Evolutionary conservation across 2,888 invertebrate genomes (phyloP), one percentile per base, ranked within the genome.

Genomic region (Rhynchonema sp.): DNA sequence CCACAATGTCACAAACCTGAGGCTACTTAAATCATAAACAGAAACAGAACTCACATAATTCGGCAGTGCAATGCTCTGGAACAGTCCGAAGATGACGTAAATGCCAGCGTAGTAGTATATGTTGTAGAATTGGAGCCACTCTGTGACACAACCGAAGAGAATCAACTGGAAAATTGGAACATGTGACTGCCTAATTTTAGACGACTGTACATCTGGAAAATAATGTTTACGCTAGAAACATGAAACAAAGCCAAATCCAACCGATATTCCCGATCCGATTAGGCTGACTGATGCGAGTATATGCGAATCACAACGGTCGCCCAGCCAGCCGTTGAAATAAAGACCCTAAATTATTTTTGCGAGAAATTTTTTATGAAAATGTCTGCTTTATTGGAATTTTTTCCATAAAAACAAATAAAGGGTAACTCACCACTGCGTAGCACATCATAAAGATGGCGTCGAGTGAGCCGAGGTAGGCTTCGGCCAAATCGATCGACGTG

Each of bases 41-140:
- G n/a, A n/a, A n/a, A n/a, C n/a, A n/a, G n/a, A n/a, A 55, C 77
- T 74, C 22, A 78, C 75, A 55, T 75, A 75, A 59, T 73, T 73
- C 1, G 78, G 78, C 77, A 77, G 78, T 13, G 77, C 77, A 53
- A 73, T 72, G 0, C 77, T 76, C 66, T 78, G 78, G 22, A 75
- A 67, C 1, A 78, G 66, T n/a, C 77, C 78, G 66, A 77, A 77
- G 1, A 75, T 60, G 26, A 74, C 67, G 72, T 76, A 77, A 29
- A 75, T 68, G 25, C 68, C 25, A 25, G 74, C 63, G 68, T 78
- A 78, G 65, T 72, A 73, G 55, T 70, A 66, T 29, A 68, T 67
- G 62, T 72, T 74, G 66, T 77, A 77, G 62, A 71, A 68, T 57
- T 72, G 68, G n/a, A 70, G 13, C 38, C 38, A 38, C 20, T 38